Evolutionary conservation across 2,113 vertebrate species (phyloP), one percentile per base, ranked within the genome.

Genomic region (Urocynchramus pylzowi): DNA sequence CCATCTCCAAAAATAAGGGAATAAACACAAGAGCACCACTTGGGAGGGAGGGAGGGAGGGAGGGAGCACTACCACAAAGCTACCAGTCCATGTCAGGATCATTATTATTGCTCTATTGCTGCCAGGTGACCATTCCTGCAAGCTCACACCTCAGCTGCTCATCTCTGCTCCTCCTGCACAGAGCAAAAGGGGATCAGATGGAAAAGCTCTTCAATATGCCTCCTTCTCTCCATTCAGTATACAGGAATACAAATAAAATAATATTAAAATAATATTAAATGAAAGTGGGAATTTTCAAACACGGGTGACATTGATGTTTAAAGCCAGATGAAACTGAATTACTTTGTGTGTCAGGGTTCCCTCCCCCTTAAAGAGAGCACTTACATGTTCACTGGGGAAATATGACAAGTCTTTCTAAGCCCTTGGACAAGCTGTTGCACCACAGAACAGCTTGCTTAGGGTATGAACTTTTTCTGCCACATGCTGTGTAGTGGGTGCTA

Each of bases 91-190:
- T 8, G 33, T 27, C 57, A 91, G 64, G 31, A 74, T 61, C 17
- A 53, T 56, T 44, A 20, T 50, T 20, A 44, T 5, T 41, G 28
- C 10, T 54, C 37, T 5, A 0, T 37, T 76, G 30, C 81, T 81
- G 39, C 0, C 0, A 84, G 41, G 60, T 3, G 2, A 30, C 23
- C 4, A 1, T 7, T 71, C 53, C 57, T 45, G 35, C 3, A 8
- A 64, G 53, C 33, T 79, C 44, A 47, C 0, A 3, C 24, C 33
- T 67, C 65, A 49, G 12, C 33, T 54, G 13, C 56, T 77, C 81
- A 30, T 16, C 61, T 52, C n/a, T 3, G 3, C 13, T 24, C 37
- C 64, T 70, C 30, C 42, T 53, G 18, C 18, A 57, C 2, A 7
- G n/a, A 60, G 24, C 31, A 60, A 56, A 49, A 73, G 0, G 1